phyloP scores from a whole-genome alignment of 2,888 invertebrate species.

The Phyto melanocephala region DNA sequence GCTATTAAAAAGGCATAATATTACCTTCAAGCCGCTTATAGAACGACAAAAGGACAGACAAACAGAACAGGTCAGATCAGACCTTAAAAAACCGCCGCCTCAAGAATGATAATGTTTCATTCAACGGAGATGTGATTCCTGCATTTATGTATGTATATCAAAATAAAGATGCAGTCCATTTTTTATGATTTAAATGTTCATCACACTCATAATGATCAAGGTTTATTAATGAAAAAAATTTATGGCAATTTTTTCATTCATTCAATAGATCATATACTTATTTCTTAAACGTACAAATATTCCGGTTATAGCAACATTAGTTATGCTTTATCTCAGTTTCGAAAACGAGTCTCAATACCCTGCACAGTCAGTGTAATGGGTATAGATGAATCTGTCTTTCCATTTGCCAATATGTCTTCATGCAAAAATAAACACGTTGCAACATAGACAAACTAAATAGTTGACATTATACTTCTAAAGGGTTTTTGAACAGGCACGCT shows the following conservation, averaged over 20 bases:
- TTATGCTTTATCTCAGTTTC: slow-evolving; percentile 12
- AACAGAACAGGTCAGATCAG: neutral
- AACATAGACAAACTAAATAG: no score
- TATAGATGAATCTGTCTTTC: no score
- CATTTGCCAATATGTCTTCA: no score
- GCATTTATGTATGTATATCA: neutral
- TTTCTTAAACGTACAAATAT: neutral
- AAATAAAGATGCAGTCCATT: slow-evolving; percentile 41
- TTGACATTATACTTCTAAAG: no score
- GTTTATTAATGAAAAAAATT: neutral
- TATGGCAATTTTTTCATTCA: neutral
- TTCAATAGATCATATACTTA: neutral
- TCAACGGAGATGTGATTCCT: neutral
- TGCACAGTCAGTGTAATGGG: no score
- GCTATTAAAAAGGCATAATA: slow-evolving; percentile 80
- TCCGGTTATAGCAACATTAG: slow-evolving; percentile 18
- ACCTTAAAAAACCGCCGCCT: slow-evolving; percentile 35
- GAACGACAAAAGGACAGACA: neutral
- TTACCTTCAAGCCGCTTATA: slow-evolving; percentile 62
- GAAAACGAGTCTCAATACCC: no score
- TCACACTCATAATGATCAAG: neutral
- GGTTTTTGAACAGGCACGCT: no score
- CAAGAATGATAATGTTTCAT: slow-evolving; percentile 45
- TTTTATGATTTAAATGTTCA: slow-evolving; percentile 35
- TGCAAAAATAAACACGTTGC: no score